Base-by-base conservation (phyloP, 2,888 invertebrate genomes). In the Trissonchulus latispiculum region DNA sequence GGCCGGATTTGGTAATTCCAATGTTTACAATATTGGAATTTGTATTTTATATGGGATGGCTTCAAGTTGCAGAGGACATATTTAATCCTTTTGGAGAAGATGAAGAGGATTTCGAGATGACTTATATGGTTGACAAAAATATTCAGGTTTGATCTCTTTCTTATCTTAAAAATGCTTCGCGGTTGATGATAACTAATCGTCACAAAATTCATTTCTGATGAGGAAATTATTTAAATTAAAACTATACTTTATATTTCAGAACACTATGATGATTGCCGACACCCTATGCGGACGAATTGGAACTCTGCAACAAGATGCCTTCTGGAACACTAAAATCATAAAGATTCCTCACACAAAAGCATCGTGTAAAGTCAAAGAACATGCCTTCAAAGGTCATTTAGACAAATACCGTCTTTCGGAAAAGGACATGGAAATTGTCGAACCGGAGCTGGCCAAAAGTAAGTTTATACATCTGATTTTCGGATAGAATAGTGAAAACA, bases 11-110 rank as follows among this genome's bases (percentile, higher is more conserved):
- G 28, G 31, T 35, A 8, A 36, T 68, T 23, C 69, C 69, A 23
- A 15, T 68, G 3, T 36, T 68, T 8, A 68, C 69, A 23, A 33
- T 68, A 3, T n/a, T 68, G 28, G 31, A 68, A n/a, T 68, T 68
- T n/a, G n/a, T 68, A 15, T 68, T 68, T n/a, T 68, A 68, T 33
- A 68, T 68, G 31, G 69, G 69, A 68, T 68, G 69, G 69, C 69
- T 68, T 8, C 28, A 68, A 36, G 69, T 68, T 23, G 69, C 36
- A 32, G 69, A 68, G 36, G 69, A 68, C 36, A 35, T 68, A 3
- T 36, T 68, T 8, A 36, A 68, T 68, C 69, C 69, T n/a, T 68
- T 68, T n/a, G 69, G 69, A n/a, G 69, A 68, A 68, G 69, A 68
- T n/a, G 69, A 68, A 15, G 69, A 68, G 15, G 69, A 68, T 33